These are phyloP conservation scores for Garrulus glandarius DNA, from an alignment of 2,797 vertebrate genomes.

Conservation along the genomic window DNA sequence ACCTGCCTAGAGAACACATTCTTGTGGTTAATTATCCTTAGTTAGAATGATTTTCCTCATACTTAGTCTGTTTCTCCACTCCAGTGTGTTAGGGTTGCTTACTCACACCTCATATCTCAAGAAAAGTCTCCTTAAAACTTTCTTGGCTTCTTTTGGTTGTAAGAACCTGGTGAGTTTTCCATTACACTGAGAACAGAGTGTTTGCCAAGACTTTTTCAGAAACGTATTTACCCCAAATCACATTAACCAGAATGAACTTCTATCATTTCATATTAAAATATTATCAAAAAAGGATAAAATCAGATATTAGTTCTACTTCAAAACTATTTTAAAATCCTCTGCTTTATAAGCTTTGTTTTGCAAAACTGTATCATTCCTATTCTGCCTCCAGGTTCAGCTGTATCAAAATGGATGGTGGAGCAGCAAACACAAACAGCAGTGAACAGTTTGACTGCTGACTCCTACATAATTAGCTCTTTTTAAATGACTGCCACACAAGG, in stretches of 20 bases:
- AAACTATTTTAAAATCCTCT: not conserved
- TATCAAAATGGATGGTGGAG: not conserved
- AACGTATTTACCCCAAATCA: not conserved
- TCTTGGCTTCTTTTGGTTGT: not conserved
- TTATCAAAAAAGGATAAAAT: not conserved
- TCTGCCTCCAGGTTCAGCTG: not conserved
- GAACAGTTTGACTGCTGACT: not conserved
- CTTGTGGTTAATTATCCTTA: not conserved
- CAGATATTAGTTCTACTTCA: not conserved
- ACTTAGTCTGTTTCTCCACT: not conserved
- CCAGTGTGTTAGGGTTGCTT: not conserved
- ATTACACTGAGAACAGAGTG: not conserved
- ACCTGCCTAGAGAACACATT: not conserved
- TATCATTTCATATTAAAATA: not conserved
- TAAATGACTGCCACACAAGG: not conserved
- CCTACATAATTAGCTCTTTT: not conserved
- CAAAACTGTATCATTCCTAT: not conserved
- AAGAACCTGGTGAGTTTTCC: not conserved
- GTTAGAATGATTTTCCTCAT: not conserved
- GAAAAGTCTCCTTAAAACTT: not conserved
- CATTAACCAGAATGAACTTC: not conserved
- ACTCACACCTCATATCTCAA: rapidly evolving
- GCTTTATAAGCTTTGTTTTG: not conserved
- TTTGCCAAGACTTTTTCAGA: not conserved
- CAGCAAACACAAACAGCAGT: not conserved